Evolutionary conservation across 2,888 invertebrate species (phyloP).

Genomic region (Andrena haemorrhoa): DNA sequence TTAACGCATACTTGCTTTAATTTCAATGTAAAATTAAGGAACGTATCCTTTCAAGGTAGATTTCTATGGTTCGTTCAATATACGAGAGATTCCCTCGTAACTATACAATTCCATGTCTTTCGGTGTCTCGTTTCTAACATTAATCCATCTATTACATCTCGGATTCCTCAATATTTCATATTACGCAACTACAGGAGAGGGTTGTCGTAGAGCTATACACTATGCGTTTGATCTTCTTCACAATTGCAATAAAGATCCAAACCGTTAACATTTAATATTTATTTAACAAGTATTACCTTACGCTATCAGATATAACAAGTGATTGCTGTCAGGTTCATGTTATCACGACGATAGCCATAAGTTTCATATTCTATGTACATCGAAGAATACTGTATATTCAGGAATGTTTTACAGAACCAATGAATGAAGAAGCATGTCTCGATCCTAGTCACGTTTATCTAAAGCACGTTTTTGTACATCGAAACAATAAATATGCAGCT

Average conservation of each 20-base stretch:
- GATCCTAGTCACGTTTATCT: constrained; percentile 27
- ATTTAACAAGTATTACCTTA: constrained; percentile 67
- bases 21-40: constrained; percentile 37
- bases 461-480: constrained; percentile 57
- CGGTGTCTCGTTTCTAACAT: constrained; percentile 15
- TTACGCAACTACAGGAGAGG: constrained; percentile 22
- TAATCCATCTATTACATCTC: constrained; percentile 8
- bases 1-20: constrained; percentile 14
- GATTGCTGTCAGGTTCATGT: constrained; percentile 53
- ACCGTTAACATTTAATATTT: constrained; percentile 70
- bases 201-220: constrained; percentile 46
- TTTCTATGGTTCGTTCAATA: constrained; percentile 16
- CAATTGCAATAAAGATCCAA: constrained; percentile 62
- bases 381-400: constrained; percentile 57
- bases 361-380: constrained; percentile 62
- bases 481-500: constrained; percentile 62
- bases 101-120: constrained; percentile 54
- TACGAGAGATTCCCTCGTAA: constrained; percentile 5
- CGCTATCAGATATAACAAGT: constrained; percentile 65
- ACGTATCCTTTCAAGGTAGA: constrained; percentile 34
- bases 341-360: constrained; percentile 43
- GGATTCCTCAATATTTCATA: constrained; percentile 21
- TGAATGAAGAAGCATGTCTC: constrained; percentile 43
- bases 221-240: constrained; percentile 45
- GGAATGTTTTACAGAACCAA: constrained; percentile 68